Evolutionary conservation across 2,888 invertebrate genomes (phyloP), one percentile per base, ranked within the genome.

Genomic region (Eupithecia vulgata): DNA sequence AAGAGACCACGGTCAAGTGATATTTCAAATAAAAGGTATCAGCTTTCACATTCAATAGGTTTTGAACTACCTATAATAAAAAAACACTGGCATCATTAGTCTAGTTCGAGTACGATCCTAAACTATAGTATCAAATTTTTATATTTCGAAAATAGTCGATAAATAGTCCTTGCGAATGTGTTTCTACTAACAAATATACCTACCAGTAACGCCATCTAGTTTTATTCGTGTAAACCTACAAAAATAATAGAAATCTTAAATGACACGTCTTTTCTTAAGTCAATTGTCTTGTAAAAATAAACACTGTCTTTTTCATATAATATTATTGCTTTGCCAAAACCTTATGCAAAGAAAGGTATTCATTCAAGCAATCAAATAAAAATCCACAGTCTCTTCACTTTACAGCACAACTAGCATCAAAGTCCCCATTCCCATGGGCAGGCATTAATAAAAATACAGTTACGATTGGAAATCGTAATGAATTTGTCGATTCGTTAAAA

Each of bases 401-500:
- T 15, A 59, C 59, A 59, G 12, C 34, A 64, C 12, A 12, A 37
- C 21, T 64, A n/a, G 1, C 35, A 15, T 52, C 21, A 30, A 37
- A 67, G 48, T 67, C 45, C 65, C 42, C n/a, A 68, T 71, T 71
- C 59, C 42, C 65, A 73, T 77, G 75, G 35, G 37, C n/a, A 48
- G 34, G 25, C 67, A 45, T 37, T 40, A 40, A 21, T 64, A 64
- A 70, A 78, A 73, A 57, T 35, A 70, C 70, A 75, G 76, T 71
- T 73, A 73, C 62, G 42, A 70, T 76, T 75, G 70, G 70, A 10
- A 72, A 74, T 67, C 59, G 71, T 76, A 76, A 78, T 80, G 73
- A 76, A 77, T 77, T 77, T 75, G 78, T 77, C 71, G 74, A 74
- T 79, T 77, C 77, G 75, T 78, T 78, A 71, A 62, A 78, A 66